A percentile compares a stretch with the other conserved stretches of the same genome.
phyloP scores from a whole-genome alignment of 1,140 invertebrate genomes.

The Leptonema lineaticorne region DNA sequence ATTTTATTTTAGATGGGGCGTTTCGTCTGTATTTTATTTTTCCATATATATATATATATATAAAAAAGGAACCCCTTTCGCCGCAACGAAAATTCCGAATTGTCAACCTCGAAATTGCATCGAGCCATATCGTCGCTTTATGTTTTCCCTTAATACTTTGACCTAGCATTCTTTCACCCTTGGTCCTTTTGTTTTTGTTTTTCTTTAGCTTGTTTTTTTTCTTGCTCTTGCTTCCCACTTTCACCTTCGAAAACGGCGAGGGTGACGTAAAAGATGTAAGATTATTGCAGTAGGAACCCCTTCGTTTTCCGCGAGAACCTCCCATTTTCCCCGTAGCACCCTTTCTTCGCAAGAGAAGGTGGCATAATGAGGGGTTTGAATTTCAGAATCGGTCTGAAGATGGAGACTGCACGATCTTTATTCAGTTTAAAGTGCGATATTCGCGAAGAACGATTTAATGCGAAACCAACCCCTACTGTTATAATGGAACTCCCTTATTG shows the following conservation, averaged over 20 bases:
- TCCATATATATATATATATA: too few relatives aligned
- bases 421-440: slow-evolving; percentile 19
- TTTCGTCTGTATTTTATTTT: too few relatives aligned
- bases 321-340: not conserved
- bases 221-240: not conserved
- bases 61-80: too few relatives aligned
- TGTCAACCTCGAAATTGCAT: slow-evolving; percentile 15
- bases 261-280: slow-evolving; percentile 4
- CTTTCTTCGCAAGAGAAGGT: too few relatives aligned
- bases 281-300: slow-evolving; percentile 14
- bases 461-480: not conserved
- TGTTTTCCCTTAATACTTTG: slow-evolving; percentile 8
- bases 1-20: too few relatives aligned
- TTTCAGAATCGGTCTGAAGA: not conserved
- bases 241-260: not conserved
- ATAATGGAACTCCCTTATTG: slow-evolving; percentile 1
- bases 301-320: not conserved
- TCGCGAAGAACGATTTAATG: slow-evolving; percentile 5
- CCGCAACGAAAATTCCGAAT: too few relatives aligned
- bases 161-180: slow-evolving; percentile 1
- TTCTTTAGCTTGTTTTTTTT: not conserved
- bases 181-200: slow-evolving; percentile 1
- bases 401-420: slow-evolving; percentile 9
- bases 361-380: not conserved
- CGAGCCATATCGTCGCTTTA: slow-evolving; percentile 13